Evolutionary conservation across 2,113 vertebrate species (phyloP).

Genomic region (Brachypodius melanocephalos): DNA sequence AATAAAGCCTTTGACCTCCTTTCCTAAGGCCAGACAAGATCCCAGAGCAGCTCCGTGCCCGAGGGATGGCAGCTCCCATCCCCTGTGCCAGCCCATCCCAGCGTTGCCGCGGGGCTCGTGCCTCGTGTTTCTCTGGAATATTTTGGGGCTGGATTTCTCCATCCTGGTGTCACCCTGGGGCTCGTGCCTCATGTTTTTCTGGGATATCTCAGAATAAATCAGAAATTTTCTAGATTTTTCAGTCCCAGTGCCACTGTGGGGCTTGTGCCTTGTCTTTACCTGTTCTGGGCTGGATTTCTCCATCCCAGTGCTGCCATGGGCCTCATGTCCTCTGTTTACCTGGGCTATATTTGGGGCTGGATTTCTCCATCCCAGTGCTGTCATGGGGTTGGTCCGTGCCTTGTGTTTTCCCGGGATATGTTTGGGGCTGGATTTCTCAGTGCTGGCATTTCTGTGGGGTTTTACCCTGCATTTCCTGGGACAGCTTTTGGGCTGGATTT

Average conservation of each 20-base stretch:
- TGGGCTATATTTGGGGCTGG: background rate
- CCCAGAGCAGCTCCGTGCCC: background rate
- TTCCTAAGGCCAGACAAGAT: background rate
- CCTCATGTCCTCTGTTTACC: no score
- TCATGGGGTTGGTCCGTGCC: rapidly evolving
- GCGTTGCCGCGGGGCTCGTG: background rate
- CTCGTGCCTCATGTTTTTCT: rapidly evolving
- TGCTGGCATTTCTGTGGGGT: background rate
- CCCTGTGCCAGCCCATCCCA: rapidly evolving
- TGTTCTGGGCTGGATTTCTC: background rate
- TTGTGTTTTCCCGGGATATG: rapidly evolving
- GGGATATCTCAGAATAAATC: no score
- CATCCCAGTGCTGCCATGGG: rapidly evolving
- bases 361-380: background rate
- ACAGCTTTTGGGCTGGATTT: background rate
- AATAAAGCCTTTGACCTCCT: slow-evolving; percentile 55
- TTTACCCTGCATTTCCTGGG: background rate
- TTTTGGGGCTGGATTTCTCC: background rate
- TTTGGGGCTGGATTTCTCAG: background rate
- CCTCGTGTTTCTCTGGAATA: background rate
- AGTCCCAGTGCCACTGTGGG: no score
- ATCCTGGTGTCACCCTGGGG: background rate
- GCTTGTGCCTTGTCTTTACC: rapidly evolving
- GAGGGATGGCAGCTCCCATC: background rate
- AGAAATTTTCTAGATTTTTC: no score